Evolutionary conservation across 2,113 vertebrate genomes (phyloP), one percentile per base, ranked within the genome.

Genomic region (Numida meleagris): DNA sequence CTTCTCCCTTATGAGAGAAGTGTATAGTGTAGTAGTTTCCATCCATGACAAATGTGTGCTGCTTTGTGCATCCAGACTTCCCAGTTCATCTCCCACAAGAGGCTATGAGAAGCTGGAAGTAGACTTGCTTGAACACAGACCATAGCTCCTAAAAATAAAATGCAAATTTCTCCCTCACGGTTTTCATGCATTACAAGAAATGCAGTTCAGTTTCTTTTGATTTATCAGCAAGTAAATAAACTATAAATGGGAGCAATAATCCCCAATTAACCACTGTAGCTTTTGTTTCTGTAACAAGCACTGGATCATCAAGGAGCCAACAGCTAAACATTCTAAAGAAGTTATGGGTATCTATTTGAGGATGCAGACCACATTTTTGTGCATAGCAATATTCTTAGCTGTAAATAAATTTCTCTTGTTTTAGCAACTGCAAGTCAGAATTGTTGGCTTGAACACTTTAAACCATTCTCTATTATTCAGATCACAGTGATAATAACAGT

Each of bases 271-370:
- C 10, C 20, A 16, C 12, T 21, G 12, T 8, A 75, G 81, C 18
- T 73, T 40, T 67, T 75, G 55, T 77, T 90, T 82, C 46, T 31
- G 40, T 71, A 93, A 63, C 6, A 79, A 42, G 24, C 66, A 65
- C 46, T 66, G 36, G 21, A 89, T 7, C 74, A 89, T 57, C 8
- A 57, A 87, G 63, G 6, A 85, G 61, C 7, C 29, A 9, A 48
- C 21, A 92, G 50, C 75, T 90, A 94, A 78, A 88, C 76, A 94
- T 76, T 89, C 31, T 88, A 34, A 90, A 90, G 76, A 31, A 38
- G 15, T 67, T 76, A 34, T 6, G 74, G 75, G 10, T 23, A 72
- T 88, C 36, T 95, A 81, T 94, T 93, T 97, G 90, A 17, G n/a
- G 72, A 42, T 3, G 0, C 51, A 84, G 55, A 40, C 38, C 91